Base-by-base conservation (phyloP, 1,140 invertebrate genomes). In the Episyrphus balteatus region DNA sequence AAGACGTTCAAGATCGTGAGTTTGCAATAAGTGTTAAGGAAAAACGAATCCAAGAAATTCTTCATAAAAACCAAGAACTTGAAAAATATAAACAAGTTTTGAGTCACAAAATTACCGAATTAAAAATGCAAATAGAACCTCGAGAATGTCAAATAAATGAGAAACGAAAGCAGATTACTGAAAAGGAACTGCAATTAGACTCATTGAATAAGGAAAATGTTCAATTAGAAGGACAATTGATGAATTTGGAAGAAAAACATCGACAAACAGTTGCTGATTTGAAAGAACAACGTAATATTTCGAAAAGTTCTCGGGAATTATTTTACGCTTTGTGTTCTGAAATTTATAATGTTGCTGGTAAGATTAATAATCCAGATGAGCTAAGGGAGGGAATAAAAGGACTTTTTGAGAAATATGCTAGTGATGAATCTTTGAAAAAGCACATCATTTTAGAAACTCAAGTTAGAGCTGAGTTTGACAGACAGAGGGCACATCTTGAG, bases 21-120 rank as follows among this genome's bases (percentile, higher is more conserved):
- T 70, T 75, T 2, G 84, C 80, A 2, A 88, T 93, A 52, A 80
- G 84, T 52, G 82, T 86, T 33, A 92, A 91, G 63, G 89, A 93
- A 68, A 86, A 83, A 58, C 72, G 80, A 51, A 88, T 94, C 47
- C 81, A 80, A 53, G 87, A 91, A 50, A 66, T 92, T 46, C 84
- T 88, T 61, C 78, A 82, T 43, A 88, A 82, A 57, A 92, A 91
- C 58, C 82, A 88, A 58, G 88, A 92, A 65, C 61, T 93, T 46
- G 88, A 93, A 58, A 94, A 93, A 61, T 89, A 85, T 55, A 92
- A 89, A 62, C 91, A 89, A 67, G 86, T 92, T 12, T 67, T 92
- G 14, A 87, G 90, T 56, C 88, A 90, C 57, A 92, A 91, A 69
- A 89, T 93, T 31, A 80, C 82, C 36, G 88, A 92, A 62, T 61